Conservation (phyloP, 2,113 vertebrate genomes). For the Lontra canadensis region DNA sequence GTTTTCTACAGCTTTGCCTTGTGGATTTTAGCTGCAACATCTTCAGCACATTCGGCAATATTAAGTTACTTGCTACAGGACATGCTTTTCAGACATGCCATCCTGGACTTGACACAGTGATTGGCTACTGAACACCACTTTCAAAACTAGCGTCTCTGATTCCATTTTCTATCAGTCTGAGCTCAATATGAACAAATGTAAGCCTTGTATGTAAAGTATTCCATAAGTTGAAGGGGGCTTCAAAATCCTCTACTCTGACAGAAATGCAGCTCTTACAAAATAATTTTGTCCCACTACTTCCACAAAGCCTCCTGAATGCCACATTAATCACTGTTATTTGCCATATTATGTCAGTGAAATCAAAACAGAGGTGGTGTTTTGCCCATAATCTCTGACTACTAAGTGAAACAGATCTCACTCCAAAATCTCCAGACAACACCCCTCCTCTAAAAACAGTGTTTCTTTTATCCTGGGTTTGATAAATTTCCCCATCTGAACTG, state of each 20-base stretch:
- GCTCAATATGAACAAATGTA: neutral
- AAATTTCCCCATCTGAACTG: neutral
- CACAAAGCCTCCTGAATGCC: neutral
- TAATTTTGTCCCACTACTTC: neutral
- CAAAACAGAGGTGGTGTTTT: neutral
- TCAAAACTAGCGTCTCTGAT: neutral
- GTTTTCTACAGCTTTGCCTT: neutral
- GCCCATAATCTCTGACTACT: neutral
- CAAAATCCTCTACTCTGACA: neutral
- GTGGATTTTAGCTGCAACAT: neutral
- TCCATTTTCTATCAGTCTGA: neutral
- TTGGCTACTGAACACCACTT: neutral
- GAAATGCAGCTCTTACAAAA: neutral
- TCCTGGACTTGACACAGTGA: neutral
- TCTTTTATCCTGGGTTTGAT: neutral
- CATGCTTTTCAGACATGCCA: neutral
- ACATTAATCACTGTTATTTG: neutral
- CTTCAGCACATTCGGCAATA: neutral
- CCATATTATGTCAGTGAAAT: neutral
- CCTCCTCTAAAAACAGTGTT: neutral
- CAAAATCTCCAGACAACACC: neutral
- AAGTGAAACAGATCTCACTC: neutral
- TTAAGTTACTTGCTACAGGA: neutral
- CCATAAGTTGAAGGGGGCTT: neutral
- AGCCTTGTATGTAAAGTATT: neutral